Percentiles rank a stretch among this genome's conserved stretches.
These are phyloP conservation scores for Luidia sarsii DNA, from an alignment of 53 echinoderm and acorn worm genomes.

Conservation along the genomic window DNA sequence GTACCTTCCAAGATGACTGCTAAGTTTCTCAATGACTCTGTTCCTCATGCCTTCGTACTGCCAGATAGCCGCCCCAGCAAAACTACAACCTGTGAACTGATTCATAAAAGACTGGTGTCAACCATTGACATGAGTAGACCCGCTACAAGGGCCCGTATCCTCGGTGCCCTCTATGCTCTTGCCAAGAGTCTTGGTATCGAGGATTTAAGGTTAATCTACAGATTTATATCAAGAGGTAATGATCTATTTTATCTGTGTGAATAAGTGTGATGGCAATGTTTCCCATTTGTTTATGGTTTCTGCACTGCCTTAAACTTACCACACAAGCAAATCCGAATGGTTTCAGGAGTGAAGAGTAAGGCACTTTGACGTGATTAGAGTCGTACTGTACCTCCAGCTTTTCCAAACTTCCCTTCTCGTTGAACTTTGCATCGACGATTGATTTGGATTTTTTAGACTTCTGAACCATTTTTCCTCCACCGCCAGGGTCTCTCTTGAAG, in stretches of 20 bases:
- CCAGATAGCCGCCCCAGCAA: slow-evolving; percentile 91
- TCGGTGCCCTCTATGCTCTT: too few relatives aligned
- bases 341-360: slow-evolving; percentile 65
- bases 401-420: slow-evolving; percentile 66
- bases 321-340: slow-evolving; percentile 93
- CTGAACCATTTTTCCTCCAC: slow-evolving; percentile 7
- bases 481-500: slow-evolving; percentile 55
- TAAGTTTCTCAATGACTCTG: slow-evolving; percentile 63
- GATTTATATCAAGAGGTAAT: too few relatives aligned
- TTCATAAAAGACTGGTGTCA: too few relatives aligned
- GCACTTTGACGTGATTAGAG: slow-evolving; percentile 51
- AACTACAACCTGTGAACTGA: slow-evolving; percentile 88
- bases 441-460: slow-evolving; percentile 49
- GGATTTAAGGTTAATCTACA: too few relatives aligned
- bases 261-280: not conserved
- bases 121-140: too few relatives aligned
- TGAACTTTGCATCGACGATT: slow-evolving; percentile 69
- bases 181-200: too few relatives aligned
- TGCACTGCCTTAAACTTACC: too few relatives aligned
- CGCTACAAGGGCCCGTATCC: too few relatives aligned
- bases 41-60: slow-evolving; percentile 89
- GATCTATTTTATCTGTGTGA: too few relatives aligned
- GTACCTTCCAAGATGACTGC: slow-evolving; percentile 56
- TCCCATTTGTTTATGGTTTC: too few relatives aligned
- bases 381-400: slow-evolving; percentile 71